Evolutionary conservation across 2,113 vertebrate genomes (phyloP).

Genomic region (Solea solea): DNA sequence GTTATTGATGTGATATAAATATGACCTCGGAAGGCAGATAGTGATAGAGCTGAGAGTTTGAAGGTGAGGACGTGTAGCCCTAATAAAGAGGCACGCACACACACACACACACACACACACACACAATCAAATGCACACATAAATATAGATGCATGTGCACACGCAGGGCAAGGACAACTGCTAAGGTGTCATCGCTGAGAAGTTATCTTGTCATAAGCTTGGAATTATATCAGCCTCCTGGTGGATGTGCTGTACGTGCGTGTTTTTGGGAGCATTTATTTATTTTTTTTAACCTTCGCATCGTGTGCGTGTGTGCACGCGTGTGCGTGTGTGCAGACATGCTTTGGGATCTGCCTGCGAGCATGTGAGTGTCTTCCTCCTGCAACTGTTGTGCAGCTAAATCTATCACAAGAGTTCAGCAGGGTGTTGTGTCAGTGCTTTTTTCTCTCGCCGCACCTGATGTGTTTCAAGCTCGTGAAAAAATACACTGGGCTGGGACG

Average conservation of each 20-base stretch:
- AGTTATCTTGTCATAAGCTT: constrained; percentile 53
- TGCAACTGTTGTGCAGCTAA: constrained; percentile 49
- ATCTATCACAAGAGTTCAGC: constrained; percentile 56
- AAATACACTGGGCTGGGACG: not conserved
- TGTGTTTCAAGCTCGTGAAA: constrained; percentile 28
- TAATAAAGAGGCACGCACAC: not conserved
- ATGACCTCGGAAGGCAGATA: not conserved
- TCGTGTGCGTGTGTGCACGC: constrained; percentile 36
- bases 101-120: not conserved
- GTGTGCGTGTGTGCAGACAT: constrained; percentile 44
- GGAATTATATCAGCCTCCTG: constrained; percentile 47
- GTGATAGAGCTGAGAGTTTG: not conserved
- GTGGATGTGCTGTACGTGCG: constrained; percentile 40
- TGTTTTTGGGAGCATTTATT: constrained; percentile 38
- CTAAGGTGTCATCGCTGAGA: constrained; percentile 39
- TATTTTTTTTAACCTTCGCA: constrained; percentile 23
- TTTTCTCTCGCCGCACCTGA: constrained; percentile 40
- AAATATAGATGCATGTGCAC: not conserved
- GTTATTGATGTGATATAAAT: constrained; percentile 11
- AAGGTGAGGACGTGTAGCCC: not conserved
- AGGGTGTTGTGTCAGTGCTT: constrained; percentile 34
- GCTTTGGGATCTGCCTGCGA: constrained; percentile 47
- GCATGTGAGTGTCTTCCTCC: constrained; percentile 47
- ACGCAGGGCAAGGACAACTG: not conserved
- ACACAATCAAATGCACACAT: not conserved